Percentiles rank a stretch among this genome's conserved stretches.
phyloP scores from a whole-genome alignment of 2,113 vertebrate genomes.

The Lichenostomus cassidix region DNA sequence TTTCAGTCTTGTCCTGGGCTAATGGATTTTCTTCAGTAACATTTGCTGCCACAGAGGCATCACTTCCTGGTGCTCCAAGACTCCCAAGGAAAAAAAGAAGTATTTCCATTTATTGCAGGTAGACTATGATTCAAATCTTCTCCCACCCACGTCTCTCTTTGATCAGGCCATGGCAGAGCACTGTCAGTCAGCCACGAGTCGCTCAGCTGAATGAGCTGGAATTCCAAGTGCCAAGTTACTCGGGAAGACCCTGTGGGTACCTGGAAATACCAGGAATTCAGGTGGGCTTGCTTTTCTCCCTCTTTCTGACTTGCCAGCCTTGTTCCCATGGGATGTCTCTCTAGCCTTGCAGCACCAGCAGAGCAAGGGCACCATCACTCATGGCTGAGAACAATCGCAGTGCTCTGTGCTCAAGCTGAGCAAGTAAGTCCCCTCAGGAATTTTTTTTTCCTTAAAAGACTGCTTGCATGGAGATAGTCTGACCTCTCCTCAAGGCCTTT shows the following conservation, averaged over 20 bases:
- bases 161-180: background rate
- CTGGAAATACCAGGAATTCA: background rate
- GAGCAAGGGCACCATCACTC: rapidly evolving
- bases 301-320: background rate
- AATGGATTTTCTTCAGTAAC: background rate
- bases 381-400: rapidly evolving
- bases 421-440: background rate
- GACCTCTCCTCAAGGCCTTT: background rate
- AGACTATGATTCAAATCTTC: background rate
- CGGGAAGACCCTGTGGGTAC: background rate
- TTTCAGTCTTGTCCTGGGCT: background rate
- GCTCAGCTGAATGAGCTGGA: background rate
- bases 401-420: background rate
- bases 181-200: background rate
- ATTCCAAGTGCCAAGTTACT: background rate
- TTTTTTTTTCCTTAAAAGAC: background rate
- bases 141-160: background rate
- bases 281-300: background rate
- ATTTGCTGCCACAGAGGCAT: conserved; percentile 2
- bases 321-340: rapidly evolving
- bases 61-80: background rate
- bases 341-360: background rate
- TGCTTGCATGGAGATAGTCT: background rate
- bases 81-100: background rate
- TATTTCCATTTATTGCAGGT: background rate